Base-by-base conservation (phyloP, 2,113 vertebrate species). In the Trinectes maculatus region DNA sequence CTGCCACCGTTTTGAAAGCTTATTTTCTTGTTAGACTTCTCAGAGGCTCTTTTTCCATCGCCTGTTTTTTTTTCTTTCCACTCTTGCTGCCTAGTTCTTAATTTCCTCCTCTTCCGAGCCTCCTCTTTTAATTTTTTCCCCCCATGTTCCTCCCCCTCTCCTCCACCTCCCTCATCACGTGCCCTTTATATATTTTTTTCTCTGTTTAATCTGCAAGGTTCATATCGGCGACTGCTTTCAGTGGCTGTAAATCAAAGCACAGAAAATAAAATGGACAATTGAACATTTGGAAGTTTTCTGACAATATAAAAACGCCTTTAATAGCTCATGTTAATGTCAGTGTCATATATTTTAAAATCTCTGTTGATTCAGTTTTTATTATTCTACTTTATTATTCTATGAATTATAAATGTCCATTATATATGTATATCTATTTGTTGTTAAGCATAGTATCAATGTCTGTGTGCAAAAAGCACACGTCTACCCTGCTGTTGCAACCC, bases 41-140 rank as follows among this genome's bases (percentile, higher is more conserved):
- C 64, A 68, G 29, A 68, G 39, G 66, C 60, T 47, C 34, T 42
- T 42, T 74, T 84, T 87, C 61, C 59, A 69, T 24, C 25, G 63
- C 26, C 47, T 68, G 31, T 47, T 34, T 54, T 33, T 36, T 54
- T 26, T 31, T 56, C 36, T 60, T 81, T 73, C 71, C 62, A 74
- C 63, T 49, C 34, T 59, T 72, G 24, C 73, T 61, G 49, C 62
- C 61, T 75, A 75, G 51, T 85, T 75, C 36, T 74, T 86, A 51
- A 79, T 83, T 79, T 87, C 73, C 76, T 82, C 71, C 65, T 70
- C 43, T 68, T 69, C 5, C 21, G 8, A 57, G 48, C 68, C 62
- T 58, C 36, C 25, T 71, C 55, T 75, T 81, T 65, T 63, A 55
- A 69, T 56, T 74, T 65, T 15, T 72, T 55, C 58, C 74, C 54